A percentile compares a stretch with the other conserved stretches of the same genome.
Evolutionary conservation across 2,113 vertebrate genomes (phyloP).

Genomic region (Monopterus albus): DNA sequence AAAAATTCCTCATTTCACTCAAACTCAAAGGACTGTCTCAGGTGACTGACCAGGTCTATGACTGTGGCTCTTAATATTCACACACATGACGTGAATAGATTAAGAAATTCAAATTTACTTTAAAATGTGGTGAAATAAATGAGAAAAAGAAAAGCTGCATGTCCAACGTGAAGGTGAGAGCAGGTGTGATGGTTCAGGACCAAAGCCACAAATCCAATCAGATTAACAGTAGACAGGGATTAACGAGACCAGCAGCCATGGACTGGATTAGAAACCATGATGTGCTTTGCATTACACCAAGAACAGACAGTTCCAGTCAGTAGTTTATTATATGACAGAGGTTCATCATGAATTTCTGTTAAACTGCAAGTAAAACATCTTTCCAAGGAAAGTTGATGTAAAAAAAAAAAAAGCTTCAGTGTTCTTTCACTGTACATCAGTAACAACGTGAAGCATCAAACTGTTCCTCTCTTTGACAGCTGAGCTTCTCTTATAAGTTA

Average conservation of each 20-base stretch:
- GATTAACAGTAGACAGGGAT: too few species aligned
- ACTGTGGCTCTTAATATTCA: too few species aligned
- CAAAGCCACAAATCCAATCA: not conserved
- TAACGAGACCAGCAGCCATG: slow-evolving; percentile 6
- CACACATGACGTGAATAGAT: too few species aligned
- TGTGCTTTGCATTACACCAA: not conserved
- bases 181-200: not conserved
- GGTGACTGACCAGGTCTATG: too few species aligned
- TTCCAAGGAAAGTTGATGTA: slow-evolving; percentile 52
- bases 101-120: too few species aligned
- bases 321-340: slow-evolving; percentile 62
- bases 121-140: too few species aligned
- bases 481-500: slow-evolving; percentile 39
- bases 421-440: slow-evolving; percentile 24
- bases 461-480: slow-evolving; percentile 19
- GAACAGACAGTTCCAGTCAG: slow-evolving; percentile 40
- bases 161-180: too few species aligned
- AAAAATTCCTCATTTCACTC: too few species aligned
- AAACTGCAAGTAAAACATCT: slow-evolving; percentile 57
- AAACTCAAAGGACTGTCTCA: too few species aligned
- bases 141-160: too few species aligned
- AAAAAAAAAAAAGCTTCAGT: too few species aligned
- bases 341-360: slow-evolving; percentile 34
- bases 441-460: slow-evolving; percentile 48
- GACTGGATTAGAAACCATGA: not conserved